Conservation (phyloP, 2,797 vertebrate species). For the Gorsachius magnificus region DNA sequence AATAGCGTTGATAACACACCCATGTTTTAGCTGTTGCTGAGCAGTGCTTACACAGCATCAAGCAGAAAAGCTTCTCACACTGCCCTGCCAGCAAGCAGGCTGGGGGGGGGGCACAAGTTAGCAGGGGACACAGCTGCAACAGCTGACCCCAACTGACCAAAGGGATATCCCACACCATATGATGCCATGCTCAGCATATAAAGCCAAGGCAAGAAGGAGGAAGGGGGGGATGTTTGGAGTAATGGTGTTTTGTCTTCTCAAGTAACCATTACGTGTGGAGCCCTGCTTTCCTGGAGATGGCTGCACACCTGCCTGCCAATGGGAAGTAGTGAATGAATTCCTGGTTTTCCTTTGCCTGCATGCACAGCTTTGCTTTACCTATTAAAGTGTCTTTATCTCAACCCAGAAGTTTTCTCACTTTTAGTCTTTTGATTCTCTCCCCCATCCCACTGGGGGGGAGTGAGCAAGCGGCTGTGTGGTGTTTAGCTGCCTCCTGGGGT, state of each 20-base stretch:
- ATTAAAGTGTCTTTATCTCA: not conserved
- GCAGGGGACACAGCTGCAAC: not conserved
- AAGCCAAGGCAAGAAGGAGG: not conserved
- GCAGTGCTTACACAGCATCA: not conserved
- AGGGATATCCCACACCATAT: not conserved
- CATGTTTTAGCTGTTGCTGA: not conserved
- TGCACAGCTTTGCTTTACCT: not conserved
- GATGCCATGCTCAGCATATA: no score
- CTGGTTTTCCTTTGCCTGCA: not conserved
- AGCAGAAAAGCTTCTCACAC: not conserved
- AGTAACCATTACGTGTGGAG: rapidly evolving
- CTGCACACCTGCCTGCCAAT: not conserved
- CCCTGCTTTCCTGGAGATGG: not conserved
- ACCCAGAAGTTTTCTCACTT: not conserved
- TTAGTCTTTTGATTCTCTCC: not conserved
- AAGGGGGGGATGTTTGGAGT: rapidly evolving
- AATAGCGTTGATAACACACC: not conserved
- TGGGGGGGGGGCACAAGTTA: not conserved
- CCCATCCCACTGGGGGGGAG: not conserved
- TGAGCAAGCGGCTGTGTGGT: rapidly evolving
- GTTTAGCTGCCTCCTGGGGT: not conserved
- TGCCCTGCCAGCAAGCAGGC: not conserved
- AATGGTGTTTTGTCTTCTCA: not conserved
- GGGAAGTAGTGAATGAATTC: not conserved
- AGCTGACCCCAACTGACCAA: not conserved